A percentile compares a stretch with the other conserved stretches of the same genome.
phyloP scores from a whole-genome alignment of 2,113 vertebrate genomes.

The Psilopogon haemacephalus region DNA sequence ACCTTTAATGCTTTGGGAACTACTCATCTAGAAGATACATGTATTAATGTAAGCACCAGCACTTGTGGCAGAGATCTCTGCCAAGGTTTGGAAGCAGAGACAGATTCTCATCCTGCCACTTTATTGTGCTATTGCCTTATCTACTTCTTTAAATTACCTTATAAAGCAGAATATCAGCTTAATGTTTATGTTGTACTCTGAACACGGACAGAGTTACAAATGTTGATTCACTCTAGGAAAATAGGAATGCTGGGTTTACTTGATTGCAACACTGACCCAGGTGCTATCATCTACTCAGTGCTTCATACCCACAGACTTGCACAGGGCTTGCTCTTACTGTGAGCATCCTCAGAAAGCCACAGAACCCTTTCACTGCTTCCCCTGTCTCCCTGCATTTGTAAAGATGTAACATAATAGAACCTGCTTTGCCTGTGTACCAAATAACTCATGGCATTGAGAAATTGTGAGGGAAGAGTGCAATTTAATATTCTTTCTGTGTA shows the following conservation, averaged over 20 bases:
- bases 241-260: not conserved
- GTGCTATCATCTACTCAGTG: not conserved
- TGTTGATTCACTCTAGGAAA: not conserved
- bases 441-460: not conserved
- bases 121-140: not conserved
- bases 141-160: not conserved
- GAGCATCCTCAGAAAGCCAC: not conserved
- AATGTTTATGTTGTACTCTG: not conserved
- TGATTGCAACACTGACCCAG: not conserved
- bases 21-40: fast-evolving
- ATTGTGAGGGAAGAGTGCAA: not conserved
- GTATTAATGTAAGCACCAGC: not conserved
- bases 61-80: not conserved
- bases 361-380: not conserved
- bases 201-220: fast-evolving
- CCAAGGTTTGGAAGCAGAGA: not conserved
- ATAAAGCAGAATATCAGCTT: not conserved
- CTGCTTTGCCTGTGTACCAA: not conserved
- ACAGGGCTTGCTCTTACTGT: not conserved
- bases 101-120: not conserved
- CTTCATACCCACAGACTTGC: not conserved
- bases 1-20: not conserved
- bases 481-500: not conserved
- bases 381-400: fast-evolving
- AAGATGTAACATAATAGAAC: not conserved